A percentile compares a stretch with the other conserved stretches of the same genome.
Evolutionary conservation across 2,113 vertebrate species (phyloP).

Genomic region (Guaruba guarouba): DNA sequence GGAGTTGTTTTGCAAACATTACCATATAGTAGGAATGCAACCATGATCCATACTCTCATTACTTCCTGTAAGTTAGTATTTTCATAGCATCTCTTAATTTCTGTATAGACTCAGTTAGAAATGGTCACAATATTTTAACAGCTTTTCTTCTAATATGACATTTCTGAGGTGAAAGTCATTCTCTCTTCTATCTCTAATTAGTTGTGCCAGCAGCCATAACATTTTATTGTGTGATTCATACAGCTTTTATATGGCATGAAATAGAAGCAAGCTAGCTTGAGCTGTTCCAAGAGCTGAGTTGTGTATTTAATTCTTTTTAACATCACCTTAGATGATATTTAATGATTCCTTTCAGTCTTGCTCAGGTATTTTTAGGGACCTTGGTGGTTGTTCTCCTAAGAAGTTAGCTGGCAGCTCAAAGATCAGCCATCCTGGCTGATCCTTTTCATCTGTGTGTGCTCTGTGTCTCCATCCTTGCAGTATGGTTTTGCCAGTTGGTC

Average conservation of each 20-base stretch:
- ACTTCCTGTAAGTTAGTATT: slow-evolving; percentile 17
- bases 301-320: slow-evolving; percentile 65
- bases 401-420: background rate
- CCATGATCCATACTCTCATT: background rate
- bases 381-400: background rate
- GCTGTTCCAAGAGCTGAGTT: slow-evolving; percentile 11
- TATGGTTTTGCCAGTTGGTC: background rate
- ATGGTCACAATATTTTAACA: slow-evolving; percentile 33
- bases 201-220: slow-evolving; percentile 62
- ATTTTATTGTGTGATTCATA: slow-evolving; percentile 68
- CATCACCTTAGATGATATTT: slow-evolving; percentile 39
- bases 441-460: fast-evolving
- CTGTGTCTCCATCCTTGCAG: background rate
- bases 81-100: slow-evolving; percentile 25
- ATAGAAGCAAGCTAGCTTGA: slow-evolving; percentile 48
- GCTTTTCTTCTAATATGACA: slow-evolving; percentile 28
- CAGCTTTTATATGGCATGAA: slow-evolving; percentile 67
- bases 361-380: background rate
- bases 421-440: background rate
- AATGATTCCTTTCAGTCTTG: slow-evolving; percentile 12
- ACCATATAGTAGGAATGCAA: background rate
- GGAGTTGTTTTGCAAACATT: background rate
- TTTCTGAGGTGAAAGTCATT: slow-evolving; percentile 53
- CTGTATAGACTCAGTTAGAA: background rate
- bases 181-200: slow-evolving; percentile 64